Conservation (phyloP, 2,113 vertebrate genomes). For the Boulengeromyrus knoepffleri region DNA sequence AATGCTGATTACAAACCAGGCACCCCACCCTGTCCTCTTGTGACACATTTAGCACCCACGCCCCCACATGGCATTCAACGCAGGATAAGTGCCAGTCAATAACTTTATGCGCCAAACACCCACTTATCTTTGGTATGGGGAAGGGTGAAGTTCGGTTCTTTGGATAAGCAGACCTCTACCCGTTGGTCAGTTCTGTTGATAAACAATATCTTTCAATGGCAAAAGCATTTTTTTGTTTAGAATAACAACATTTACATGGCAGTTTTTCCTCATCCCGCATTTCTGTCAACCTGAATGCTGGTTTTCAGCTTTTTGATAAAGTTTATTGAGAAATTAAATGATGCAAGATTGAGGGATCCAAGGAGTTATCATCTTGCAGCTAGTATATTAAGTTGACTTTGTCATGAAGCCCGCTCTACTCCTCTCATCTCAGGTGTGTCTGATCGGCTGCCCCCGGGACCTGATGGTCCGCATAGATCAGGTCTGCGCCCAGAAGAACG, state of each 20-base stretch:
- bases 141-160: slow-evolving; percentile 30
- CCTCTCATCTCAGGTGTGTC: slow-evolving; percentile 66
- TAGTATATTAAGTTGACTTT: not conserved
- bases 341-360: not conserved
- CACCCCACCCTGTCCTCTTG: not conserved
- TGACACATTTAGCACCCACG: not conserved
- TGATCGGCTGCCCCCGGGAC: slow-evolving; percentile 80
- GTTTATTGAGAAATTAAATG: not conserved
- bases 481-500: slow-evolving; percentile 69
- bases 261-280: not conserved
- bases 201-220: not conserved
- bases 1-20: not conserved
- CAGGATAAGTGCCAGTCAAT: not conserved
- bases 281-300: not conserved
- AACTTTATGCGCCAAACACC: not conserved
- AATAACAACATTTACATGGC: not conserved
- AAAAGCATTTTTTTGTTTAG: not conserved
- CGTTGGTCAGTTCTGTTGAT: slow-evolving; percentile 24
- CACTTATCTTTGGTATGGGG: slow-evolving; percentile 25
- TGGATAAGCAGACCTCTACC: slow-evolving; percentile 43
- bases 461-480: slow-evolving; percentile 76
- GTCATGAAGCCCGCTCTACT: not conserved
- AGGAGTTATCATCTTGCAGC: not conserved
- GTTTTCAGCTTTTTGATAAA: not conserved
- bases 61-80: not conserved